Percentiles rank a stretch among this genome's conserved stretches.
Evolutionary conservation across 2,888 invertebrate species (phyloP).

Genomic region (Cryptophagus acutangulus): DNA sequence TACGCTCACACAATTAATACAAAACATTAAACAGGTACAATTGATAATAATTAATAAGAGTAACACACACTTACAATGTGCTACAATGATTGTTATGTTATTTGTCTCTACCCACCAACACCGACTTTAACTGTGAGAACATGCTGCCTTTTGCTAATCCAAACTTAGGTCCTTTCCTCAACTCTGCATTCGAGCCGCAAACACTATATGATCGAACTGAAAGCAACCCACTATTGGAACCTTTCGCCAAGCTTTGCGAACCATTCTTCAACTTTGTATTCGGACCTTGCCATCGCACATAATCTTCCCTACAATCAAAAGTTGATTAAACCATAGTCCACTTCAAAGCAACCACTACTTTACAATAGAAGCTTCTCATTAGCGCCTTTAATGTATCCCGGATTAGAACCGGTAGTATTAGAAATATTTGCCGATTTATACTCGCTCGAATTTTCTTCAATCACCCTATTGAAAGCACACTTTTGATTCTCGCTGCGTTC

Average conservation of each 20-base stretch:
- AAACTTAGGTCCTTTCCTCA: conserved; percentile 67
- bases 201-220: conserved; percentile 50
- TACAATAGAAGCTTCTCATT: conserved; percentile 74
- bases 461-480: conserved; percentile 31
- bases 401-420: conserved; percentile 65
- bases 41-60: too few species aligned
- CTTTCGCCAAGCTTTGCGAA: conserved; percentile 50
- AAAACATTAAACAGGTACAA: conserved; percentile 8
- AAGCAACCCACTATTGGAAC: conserved; percentile 49
- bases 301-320: conserved; percentile 60
- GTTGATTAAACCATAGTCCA: conserved; percentile 1
- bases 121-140: conserved; percentile 60
- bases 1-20: too few species aligned
- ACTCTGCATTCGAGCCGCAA: conserved; percentile 61
- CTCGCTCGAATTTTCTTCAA: neutral
- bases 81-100: conserved; percentile 40
- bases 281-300: conserved; percentile 79
- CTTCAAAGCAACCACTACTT: conserved; percentile 45
- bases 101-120: conserved; percentile 50
- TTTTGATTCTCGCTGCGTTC: conserved; percentile 39
- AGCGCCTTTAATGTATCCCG: conserved; percentile 68
- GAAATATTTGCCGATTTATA: conserved; percentile 58
- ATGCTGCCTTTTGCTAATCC: conserved; percentile 75
- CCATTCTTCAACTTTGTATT: conserved; percentile 59
- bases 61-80: conserved; percentile 36